These are phyloP conservation scores for Phalacrocorax brasilianus DNA, from an alignment of 2,113 vertebrate genomes.

Conservation along the genomic window DNA sequence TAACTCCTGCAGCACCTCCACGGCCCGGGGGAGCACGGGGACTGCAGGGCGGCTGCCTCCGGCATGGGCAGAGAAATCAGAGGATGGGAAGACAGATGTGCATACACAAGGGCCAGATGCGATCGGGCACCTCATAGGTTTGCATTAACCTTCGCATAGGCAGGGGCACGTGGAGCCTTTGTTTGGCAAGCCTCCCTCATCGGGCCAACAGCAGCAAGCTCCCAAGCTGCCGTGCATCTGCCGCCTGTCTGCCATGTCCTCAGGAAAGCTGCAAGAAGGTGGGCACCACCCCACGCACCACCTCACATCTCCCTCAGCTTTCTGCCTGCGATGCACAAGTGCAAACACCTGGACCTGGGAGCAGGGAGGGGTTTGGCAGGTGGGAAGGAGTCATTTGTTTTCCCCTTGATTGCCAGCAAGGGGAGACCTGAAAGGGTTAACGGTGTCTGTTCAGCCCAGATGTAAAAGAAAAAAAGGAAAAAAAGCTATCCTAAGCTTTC, in stretches of 20 bases:
- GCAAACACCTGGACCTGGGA: neutral
- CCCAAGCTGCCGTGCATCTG: neutral
- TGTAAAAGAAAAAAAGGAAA: neutral
- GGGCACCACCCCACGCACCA: neutral
- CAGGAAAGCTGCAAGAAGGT: neutral
- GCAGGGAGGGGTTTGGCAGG: neutral
- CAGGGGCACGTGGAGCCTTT: neutral
- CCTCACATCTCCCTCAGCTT: neutral
- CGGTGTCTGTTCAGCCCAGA: neutral
- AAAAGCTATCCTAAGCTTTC: neutral
- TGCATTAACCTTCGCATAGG: neutral
- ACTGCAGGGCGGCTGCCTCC: neutral
- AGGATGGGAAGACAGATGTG: neutral
- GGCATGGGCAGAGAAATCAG: neutral
- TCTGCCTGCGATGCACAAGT: fast-evolving
- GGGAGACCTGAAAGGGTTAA: neutral
- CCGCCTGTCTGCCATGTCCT: neutral
- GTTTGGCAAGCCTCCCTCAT: fast-evolving
- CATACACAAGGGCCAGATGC: neutral
- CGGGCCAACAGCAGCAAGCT: neutral
- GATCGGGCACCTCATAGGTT: neutral
- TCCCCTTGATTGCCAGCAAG: neutral
- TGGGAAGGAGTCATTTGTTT: neutral
- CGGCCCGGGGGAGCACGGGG: neutral
- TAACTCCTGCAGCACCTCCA: conserved; percentile 13